Evolutionary conservation across 1,140 invertebrate genomes (phyloP), one percentile per base, ranked within the genome.

Genomic region (Lutraria rhynchaena): DNA sequence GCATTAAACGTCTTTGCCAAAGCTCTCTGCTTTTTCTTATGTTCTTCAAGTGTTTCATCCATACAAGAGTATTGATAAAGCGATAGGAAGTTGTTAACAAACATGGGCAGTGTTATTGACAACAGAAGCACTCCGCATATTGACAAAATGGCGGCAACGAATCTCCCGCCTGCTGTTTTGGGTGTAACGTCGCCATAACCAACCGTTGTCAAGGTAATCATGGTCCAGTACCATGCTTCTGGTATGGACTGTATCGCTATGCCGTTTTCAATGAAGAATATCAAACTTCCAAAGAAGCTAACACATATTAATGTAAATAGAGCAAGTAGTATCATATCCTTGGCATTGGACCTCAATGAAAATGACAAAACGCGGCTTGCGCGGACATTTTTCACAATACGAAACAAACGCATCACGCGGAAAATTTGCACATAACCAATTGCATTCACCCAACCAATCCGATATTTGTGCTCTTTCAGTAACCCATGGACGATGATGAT

Each of bases 341-440:
- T 70, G 0, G 51, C 51, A 53, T 85, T 87, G 13, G 70, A 77
- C 33, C 85, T 86, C 33, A 93, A 58, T 5, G 92, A 94, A 99
- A 99, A 94, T 96, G 97, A 93, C 96, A 96, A 94, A 98, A 99
- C 94, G 97, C 97, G 89, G 97, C 83, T 80, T 3, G 84, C 84
- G 0, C 51, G 77, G 4, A 87, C 63, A 41, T 87, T 71, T 87
- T 98, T 95, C 82, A 98, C 98, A 90, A 99, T 94, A 94, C 99
- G 99, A 89, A 99, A 94, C 90, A 99, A 98, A 92, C 98, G 95
- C 87, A 99, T 94, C 91, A 99, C 99, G 91, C 98, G 95, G 96
- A 99, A 98, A 90, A 99, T 98, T 92, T 98, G 95, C 94, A 99
- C 98, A 90, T 99, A 97, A 31, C 82, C 58, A 27, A 88, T 73